These are phyloP conservation scores for Cathartes aura DNA, from an alignment of 2,113 vertebrate genomes.

Conservation along the genomic window DNA sequence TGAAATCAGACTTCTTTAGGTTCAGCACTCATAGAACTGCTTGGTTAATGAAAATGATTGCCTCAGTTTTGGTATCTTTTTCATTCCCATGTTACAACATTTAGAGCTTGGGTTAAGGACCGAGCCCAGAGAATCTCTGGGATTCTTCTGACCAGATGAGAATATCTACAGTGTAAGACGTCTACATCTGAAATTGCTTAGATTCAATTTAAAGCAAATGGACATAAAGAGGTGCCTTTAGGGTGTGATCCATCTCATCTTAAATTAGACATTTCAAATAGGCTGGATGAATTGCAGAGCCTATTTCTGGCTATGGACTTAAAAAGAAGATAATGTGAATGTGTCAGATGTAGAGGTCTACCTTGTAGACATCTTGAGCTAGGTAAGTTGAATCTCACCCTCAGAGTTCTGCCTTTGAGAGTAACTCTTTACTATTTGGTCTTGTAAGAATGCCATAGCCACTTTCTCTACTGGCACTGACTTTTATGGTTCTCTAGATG, in stretches of 20 bases:
- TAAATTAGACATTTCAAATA: neutral
- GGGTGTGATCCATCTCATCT: neutral
- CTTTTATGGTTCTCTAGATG: neutral
- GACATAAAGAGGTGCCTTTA: neutral
- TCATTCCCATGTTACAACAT: neutral
- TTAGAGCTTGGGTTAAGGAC: neutral
- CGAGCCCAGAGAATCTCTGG: neutral
- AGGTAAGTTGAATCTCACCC: neutral
- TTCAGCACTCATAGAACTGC: neutral
- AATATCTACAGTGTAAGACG: neutral
- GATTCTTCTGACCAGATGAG: neutral
- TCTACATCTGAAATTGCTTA: neutral
- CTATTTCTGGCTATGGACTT: neutral
- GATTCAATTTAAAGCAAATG: neutral
- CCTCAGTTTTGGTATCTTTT: neutral
- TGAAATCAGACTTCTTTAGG: neutral
- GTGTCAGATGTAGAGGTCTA: neutral
- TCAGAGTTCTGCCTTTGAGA: neutral
- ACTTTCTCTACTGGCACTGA: neutral
- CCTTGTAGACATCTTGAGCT: neutral
- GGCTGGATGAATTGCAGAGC: neutral
- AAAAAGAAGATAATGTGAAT: neutral
- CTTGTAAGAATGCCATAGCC: neutral
- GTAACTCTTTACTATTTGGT: neutral
- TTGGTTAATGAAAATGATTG: neutral